Percentiles rank a stretch among this genome's conserved stretches.
Conservation (phyloP, 2,888 invertebrate species). For the Tinea trinotella region DNA sequence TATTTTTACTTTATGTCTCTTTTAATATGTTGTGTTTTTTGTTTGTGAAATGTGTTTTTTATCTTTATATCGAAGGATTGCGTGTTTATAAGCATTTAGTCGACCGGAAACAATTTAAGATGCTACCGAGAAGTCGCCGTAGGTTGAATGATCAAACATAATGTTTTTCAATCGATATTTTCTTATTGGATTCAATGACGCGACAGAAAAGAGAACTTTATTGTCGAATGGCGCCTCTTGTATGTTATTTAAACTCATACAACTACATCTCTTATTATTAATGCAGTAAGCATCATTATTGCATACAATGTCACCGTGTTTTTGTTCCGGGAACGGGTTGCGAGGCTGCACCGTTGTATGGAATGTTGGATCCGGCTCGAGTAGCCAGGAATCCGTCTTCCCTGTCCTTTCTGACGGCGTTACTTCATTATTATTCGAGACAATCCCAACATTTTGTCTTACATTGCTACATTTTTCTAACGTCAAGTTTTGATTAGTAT, state of each 20-base stretch:
- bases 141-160: neutral
- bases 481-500: neutral
- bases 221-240: conserved; percentile 14
- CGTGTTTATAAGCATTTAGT: neutral
- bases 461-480: conserved; percentile 2
- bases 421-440: conserved; percentile 7
- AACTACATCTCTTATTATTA: neutral
- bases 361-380: conserved; percentile 29
- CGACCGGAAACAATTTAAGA: neutral
- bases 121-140: neutral
- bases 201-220: conserved; percentile 10
- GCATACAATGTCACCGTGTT: neutral
- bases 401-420: conserved; percentile 1
- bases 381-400: conserved; percentile 15
- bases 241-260: neutral
- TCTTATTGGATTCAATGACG: conserved; percentile 9
- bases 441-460: neutral
- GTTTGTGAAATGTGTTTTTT: too few relatives aligned
- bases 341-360: conserved; percentile 39
- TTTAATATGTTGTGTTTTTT: too few relatives aligned
- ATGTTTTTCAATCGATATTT: neutral
- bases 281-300: neutral
- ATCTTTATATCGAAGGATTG: neutral
- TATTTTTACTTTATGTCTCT: too few relatives aligned
- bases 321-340: conserved; percentile 26